Percentiles rank a stretch among this genome's conserved stretches.
phyloP scores from a whole-genome alignment of 2,113 vertebrate genomes.

The Oncorhynchus mykiss region DNA sequence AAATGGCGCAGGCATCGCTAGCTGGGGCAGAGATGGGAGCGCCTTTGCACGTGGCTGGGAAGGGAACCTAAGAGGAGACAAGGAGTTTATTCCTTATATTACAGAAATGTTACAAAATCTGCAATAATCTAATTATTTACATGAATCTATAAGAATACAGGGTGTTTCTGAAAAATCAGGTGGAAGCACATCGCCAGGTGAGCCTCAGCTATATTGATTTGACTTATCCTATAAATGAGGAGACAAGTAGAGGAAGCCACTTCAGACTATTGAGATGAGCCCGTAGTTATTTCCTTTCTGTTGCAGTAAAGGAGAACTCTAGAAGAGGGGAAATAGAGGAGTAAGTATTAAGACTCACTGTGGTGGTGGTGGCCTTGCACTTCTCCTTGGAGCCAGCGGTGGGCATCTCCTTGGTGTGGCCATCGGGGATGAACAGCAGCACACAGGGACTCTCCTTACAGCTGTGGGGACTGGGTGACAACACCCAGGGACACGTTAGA shows the following conservation, averaged over 20 bases:
- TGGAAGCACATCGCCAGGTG: no score
- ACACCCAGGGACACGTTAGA: no score
- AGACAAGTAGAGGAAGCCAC: no score
- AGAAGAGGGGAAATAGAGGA: not conserved
- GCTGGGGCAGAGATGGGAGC: conserved; percentile 29
- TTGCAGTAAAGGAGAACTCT: no score
- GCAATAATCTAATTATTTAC: no score
- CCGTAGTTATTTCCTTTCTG: no score
- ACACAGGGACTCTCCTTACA: conserved; percentile 94
- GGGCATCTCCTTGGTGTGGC: conserved; percentile 97
- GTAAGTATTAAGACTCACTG: not conserved
- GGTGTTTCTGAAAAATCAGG: no score
- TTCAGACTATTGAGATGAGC: no score
- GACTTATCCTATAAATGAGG: no score
- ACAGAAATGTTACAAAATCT: no score
- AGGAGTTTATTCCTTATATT: not conserved
- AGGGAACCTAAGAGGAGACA: conserved; percentile 28
- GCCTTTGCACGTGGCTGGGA: conserved; percentile 32
- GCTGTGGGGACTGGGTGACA: conserved; percentile 82
- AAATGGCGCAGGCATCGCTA: conserved; percentile 64
- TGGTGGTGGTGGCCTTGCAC: conserved; percentile 64
- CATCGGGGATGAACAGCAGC: conserved; percentile 94
- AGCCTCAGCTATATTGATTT: no score
- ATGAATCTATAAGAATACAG: no score
- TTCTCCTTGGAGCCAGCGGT: conserved; percentile 94